These are phyloP conservation scores for Allophyes oxyacanthae DNA, from an alignment of 2,888 invertebrate genomes.

Conservation along the genomic window DNA sequence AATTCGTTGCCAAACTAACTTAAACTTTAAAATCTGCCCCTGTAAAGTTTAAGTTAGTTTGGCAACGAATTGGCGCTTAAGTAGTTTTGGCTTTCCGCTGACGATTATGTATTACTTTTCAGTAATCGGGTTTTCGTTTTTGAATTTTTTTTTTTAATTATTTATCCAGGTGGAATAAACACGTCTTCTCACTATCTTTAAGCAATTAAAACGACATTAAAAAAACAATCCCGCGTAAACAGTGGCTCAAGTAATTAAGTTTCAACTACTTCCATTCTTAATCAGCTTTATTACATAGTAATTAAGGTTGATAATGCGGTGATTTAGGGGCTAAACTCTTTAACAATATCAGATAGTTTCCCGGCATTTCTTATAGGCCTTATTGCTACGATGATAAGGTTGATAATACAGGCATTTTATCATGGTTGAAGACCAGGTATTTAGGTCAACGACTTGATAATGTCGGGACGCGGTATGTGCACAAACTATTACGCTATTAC, in stretches of 20 bases:
- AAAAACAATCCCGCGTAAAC: conserved; percentile 24
- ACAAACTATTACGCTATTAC: conserved; percentile 33
- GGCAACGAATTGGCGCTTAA: too few species aligned
- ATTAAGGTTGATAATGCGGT: conserved; percentile 15
- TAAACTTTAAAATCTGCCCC: too few species aligned
- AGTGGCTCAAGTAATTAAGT: conserved; percentile 17
- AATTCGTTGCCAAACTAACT: too few species aligned
- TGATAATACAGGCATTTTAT: conserved; percentile 2
- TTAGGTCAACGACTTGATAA: conserved; percentile 49
- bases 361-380: neutral
- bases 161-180: conserved; percentile 23
- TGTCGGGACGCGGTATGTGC: conserved; percentile 30
- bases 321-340: neutral
- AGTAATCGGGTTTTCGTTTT: too few species aligned
- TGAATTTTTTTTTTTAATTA: neutral
- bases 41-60: too few species aligned
- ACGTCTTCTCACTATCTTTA: conserved; percentile 23
- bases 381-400: neutral
- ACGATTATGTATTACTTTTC: too few species aligned
- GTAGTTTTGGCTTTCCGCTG: too few species aligned
- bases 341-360: neutral
- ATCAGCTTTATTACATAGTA: neutral
- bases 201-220: conserved; percentile 56
- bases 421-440: conserved; percentile 21
- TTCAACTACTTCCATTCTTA: neutral